These are phyloP conservation scores for Felis catus DNA, from an alignment of 2,113 vertebrate species.

Conservation along the genomic window F.catus_Fca126_mat1.0 CM031423.1:59121501-59122000, in stretches of 20 bases:
- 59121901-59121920: background rate
- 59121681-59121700: background rate
- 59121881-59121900: background rate
- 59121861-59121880: background rate
- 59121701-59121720: background rate
- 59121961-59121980: background rate
- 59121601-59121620: background rate
- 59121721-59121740: background rate
- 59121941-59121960: background rate
- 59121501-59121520: background rate
- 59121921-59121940: background rate
- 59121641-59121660: background rate
- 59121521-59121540: background rate
- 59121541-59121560: background rate
- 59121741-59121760: background rate
- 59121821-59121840: background rate
- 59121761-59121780: background rate
- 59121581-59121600: background rate
- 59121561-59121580: background rate
- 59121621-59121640: background rate
- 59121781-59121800: background rate
- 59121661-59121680: background rate
- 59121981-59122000: background rate
- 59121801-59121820: background rate
- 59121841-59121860: background rate